Evolutionary conservation across 2,113 vertebrate genomes (phyloP), one percentile per base, ranked within the genome.

Genomic region (Corythoichthys haematopterus): DNA sequence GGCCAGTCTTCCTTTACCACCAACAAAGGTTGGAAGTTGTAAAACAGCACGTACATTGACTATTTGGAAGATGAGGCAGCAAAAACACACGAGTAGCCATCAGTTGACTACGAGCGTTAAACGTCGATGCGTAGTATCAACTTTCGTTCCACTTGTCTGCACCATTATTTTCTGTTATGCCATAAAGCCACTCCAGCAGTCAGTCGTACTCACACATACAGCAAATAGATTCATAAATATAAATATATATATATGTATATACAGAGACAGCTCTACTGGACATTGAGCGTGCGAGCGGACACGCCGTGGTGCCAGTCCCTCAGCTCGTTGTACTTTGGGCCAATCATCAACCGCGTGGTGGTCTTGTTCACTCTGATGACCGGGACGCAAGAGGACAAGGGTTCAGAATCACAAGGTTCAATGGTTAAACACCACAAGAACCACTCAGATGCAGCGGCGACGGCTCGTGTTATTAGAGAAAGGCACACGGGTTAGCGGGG

Each of bases 231-330:
- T 14, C 13, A 28, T 60, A 63, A 43, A 57, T 14, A 57, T 55
- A 2, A 9, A 55, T 33, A 55, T 33, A 20, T 59, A 62, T 40
- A 62, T 57, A 61, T 52, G 53, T 33, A 67, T 8, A 61, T 40
- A 55, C 12, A 63, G 66, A 45, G 64, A 66, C 20, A 51, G 53
- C 43, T 89, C 94, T 95, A 97, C 91, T 96, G 93, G 77, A 99
- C 96, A 85, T 98, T 99, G 89, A 99, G 96, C 89, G 94, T 94
- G 88, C 94, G 94, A 87, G 97, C 96, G 85, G 97, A 99, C 90
- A 99, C 95, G 81, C 93, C 96, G 75, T 98, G 97, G 90, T 99
- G 96, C 96, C 96, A 98, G 93, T 98, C 93, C 89, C 96, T 94
- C 90, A 99, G 95, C 89, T 96, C 94, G 88, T 91, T 91, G 77